A percentile compares a stretch with the other conserved stretches of the same genome.
Evolutionary conservation across 2,113 vertebrate species (phyloP).

Genomic region (Phyllopteryx taeniolatus): DNA sequence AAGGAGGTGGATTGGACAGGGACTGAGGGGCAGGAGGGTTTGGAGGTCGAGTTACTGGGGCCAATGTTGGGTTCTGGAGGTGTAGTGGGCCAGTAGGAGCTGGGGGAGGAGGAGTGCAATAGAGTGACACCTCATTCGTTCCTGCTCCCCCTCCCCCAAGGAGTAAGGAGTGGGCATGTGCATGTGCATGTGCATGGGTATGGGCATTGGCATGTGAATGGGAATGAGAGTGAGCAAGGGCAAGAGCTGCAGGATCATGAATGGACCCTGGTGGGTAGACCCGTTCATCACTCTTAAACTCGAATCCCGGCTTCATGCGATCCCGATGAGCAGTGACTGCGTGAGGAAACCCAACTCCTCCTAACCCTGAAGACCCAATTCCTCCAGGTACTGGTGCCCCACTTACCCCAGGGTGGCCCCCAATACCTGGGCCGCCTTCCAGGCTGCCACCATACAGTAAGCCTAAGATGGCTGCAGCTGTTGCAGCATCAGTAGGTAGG

Average conservation of each 20-base stretch:
- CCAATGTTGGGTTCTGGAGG: slow-evolving; percentile 63
- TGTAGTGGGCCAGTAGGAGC: slow-evolving; percentile 62
- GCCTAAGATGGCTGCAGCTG: slow-evolving; percentile 77
- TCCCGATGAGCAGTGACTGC: slow-evolving; percentile 83
- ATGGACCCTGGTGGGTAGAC: slow-evolving; percentile 66
- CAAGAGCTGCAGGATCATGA: slow-evolving; percentile 64
- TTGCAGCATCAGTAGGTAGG: slow-evolving; percentile 74
- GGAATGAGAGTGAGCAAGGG: slow-evolving; percentile 73
- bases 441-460: slow-evolving; percentile 76
- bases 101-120: slow-evolving; percentile 73
- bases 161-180: slow-evolving; percentile 71
- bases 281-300: slow-evolving; percentile 80
- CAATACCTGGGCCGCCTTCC: slow-evolving; percentile 69
- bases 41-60: slow-evolving; percentile 63
- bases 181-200: slow-evolving; percentile 50
- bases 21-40: slow-evolving; percentile 68
- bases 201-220: slow-evolving; percentile 45
- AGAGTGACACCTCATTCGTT: slow-evolving; percentile 69
- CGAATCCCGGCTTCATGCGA: slow-evolving; percentile 90
- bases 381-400: slow-evolving; percentile 74
- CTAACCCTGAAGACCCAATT: slow-evolving; percentile 71
- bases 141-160: slow-evolving; percentile 66
- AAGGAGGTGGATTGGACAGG: slow-evolving; percentile 62
- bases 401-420: slow-evolving; percentile 64
- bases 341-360: slow-evolving; percentile 75